Evolutionary conservation across 2,113 vertebrate species (phyloP).

Genomic region (Apaloderma vittatum): DNA sequence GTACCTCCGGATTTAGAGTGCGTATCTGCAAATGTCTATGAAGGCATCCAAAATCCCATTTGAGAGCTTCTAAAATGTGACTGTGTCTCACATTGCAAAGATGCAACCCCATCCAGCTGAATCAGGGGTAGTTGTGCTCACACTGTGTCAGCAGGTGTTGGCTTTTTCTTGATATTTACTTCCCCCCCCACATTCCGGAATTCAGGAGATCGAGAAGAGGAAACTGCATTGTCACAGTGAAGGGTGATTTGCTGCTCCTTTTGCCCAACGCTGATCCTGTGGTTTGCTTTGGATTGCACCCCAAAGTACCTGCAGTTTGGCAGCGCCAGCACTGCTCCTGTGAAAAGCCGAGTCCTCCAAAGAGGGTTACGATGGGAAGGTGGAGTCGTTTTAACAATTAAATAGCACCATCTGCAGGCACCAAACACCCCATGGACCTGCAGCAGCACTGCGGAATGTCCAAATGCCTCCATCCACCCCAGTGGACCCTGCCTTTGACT

Average conservation of each 20-base stretch:
- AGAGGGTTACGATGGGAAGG: fast-evolving
- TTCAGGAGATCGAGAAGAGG: neutral
- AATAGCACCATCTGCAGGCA: constrained; percentile 58
- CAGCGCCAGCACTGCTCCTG: neutral
- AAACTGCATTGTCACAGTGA: fast-evolving
- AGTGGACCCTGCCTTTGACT: too few species aligned
- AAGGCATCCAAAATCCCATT: neutral
- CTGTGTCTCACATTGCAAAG: neutral
- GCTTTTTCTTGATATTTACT: neutral
- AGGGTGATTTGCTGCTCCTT: neutral
- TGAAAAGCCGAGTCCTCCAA: too few species aligned
- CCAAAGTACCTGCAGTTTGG: fast-evolving
- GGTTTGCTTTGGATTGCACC: fast-evolving
- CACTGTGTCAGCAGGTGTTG: neutral
- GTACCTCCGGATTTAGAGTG: neutral
- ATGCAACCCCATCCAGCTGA: neutral
- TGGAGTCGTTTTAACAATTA: neutral
- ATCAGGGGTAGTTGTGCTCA: neutral
- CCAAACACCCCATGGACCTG: fast-evolving
- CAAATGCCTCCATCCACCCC: fast-evolving
- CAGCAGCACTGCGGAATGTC: fast-evolving
- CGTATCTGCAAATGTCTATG: neutral
- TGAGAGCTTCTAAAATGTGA: neutral
- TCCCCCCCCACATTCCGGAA: too few species aligned
- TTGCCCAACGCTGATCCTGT: fast-evolving